phyloP scores from a whole-genome alignment of 2,113 vertebrate genomes.

The Atractosteus spatula region DNA sequence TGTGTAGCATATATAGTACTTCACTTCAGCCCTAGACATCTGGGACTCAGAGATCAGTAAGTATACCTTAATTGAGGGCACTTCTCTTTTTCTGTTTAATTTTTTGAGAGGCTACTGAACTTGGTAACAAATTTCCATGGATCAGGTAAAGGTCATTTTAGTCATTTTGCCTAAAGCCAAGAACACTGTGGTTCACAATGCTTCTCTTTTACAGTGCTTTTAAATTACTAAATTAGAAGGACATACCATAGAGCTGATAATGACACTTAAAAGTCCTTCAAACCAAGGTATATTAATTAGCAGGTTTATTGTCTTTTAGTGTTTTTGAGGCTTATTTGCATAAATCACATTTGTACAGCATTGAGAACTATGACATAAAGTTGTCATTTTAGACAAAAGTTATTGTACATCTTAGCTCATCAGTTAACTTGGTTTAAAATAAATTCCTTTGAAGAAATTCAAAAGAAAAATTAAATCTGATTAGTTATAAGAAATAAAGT shows the following conservation, averaged over 20 bases:
- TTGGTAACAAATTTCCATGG: constrained; percentile 25
- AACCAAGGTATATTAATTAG: constrained; percentile 54
- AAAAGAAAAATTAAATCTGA: neutral
- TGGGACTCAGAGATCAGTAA: constrained; percentile 42
- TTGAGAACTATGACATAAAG: constrained; percentile 39
- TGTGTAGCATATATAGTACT: constrained; percentile 41
- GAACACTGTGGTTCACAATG: constrained; percentile 35
- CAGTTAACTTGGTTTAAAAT: constrained; percentile 33
- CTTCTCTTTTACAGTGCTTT: constrained; percentile 32
- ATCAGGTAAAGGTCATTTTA: constrained; percentile 28
- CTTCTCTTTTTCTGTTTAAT: constrained; percentile 31
- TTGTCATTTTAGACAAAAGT: constrained; percentile 18
- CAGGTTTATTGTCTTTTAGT: constrained; percentile 62
- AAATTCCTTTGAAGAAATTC: neutral
- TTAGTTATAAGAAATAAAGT: neutral
- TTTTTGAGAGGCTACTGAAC: constrained; percentile 49
- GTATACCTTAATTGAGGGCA: constrained; percentile 54
- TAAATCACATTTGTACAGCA: constrained; percentile 30
- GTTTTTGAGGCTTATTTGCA: constrained; percentile 48
- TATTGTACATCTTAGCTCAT: constrained; percentile 36
- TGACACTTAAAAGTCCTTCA: constrained; percentile 39
- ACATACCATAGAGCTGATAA: constrained; percentile 13
- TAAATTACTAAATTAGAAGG: constrained; percentile 57
- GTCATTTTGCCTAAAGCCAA: constrained; percentile 29
- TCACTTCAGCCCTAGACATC: constrained; percentile 46